Evolutionary conservation across 2,797 vertebrate genomes (phyloP).

Genomic region (Falco biarmicus): DNA sequence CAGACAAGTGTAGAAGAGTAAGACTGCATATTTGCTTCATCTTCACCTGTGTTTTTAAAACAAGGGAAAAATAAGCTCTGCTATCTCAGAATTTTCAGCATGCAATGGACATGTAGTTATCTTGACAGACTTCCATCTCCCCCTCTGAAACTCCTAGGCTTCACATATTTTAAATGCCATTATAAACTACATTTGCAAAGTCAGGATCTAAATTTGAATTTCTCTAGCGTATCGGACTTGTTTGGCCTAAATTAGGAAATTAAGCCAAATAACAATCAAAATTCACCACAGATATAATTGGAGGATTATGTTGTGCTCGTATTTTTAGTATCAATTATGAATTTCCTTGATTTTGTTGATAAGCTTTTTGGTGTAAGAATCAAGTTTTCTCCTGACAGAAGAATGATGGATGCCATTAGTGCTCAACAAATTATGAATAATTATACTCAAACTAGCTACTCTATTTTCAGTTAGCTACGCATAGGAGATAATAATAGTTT

Average conservation of each 20-base stretch:
- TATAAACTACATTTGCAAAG: neutral
- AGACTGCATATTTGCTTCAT: neutral
- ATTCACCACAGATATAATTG: neutral
- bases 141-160: neutral
- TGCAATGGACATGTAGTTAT: neutral
- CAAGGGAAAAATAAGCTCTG: neutral
- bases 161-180: neutral
- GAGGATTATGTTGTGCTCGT: neutral
- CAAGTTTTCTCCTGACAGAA: conserved; percentile 18
- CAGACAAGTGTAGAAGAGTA: neutral
- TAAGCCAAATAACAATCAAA: neutral
- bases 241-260: neutral
- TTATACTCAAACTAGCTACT: neutral
- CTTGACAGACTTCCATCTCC: neutral
- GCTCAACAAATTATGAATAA: conserved; percentile 10
- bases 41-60: neutral
- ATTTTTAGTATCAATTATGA: neutral
- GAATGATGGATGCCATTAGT: conserved; percentile 23
- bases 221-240: neutral
- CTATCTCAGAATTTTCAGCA: neutral
- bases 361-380: conserved; percentile 1
- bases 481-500: neutral
- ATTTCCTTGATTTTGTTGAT: neutral
- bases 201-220: neutral
- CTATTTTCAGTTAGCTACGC: neutral